Percentiles rank a stretch among this genome's conserved stretches.
Conservation (phyloP, 2,113 vertebrate genomes). For the Tragelaphus buxtoni region DNA sequence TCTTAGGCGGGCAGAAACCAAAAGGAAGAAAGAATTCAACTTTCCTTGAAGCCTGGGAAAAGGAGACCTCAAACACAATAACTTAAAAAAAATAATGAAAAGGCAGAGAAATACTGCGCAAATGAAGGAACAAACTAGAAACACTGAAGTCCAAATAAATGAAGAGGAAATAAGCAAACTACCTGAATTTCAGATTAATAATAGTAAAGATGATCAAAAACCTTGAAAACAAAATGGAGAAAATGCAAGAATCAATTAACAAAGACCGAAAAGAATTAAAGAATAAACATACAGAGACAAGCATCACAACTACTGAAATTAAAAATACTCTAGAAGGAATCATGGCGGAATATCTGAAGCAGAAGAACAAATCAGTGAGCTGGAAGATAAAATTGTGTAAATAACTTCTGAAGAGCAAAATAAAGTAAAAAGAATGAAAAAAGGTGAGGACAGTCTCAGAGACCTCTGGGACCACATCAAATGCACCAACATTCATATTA, state of each 20-base stretch:
- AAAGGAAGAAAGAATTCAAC: not conserved
- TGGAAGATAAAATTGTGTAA: not conserved
- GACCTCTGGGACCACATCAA: not conserved
- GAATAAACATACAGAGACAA: not conserved
- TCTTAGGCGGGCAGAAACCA: not conserved
- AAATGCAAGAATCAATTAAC: not conserved
- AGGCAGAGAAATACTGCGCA: not conserved
- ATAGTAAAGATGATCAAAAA: not conserved
- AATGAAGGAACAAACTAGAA: not conserved
- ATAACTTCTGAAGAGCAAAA: not conserved
- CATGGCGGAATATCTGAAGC: not conserved
- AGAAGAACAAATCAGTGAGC: not conserved
- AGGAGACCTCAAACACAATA: not conserved
- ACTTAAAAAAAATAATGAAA: not conserved
- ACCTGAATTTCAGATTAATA: not conserved
- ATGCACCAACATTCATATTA: not conserved
- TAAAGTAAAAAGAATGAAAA: not conserved
- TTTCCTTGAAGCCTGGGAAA: not conserved
- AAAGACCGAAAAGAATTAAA: not conserved
- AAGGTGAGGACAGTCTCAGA: not conserved
- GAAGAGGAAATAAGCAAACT: not conserved
- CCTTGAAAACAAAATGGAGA: not conserved
- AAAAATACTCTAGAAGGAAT: not conserved
- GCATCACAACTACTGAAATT: not conserved
- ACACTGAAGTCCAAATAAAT: not conserved